Percentiles rank a stretch among this genome's conserved stretches.
Conservation (phyloP, 2,888 invertebrate genomes). For the Thecophora atra region DNA sequence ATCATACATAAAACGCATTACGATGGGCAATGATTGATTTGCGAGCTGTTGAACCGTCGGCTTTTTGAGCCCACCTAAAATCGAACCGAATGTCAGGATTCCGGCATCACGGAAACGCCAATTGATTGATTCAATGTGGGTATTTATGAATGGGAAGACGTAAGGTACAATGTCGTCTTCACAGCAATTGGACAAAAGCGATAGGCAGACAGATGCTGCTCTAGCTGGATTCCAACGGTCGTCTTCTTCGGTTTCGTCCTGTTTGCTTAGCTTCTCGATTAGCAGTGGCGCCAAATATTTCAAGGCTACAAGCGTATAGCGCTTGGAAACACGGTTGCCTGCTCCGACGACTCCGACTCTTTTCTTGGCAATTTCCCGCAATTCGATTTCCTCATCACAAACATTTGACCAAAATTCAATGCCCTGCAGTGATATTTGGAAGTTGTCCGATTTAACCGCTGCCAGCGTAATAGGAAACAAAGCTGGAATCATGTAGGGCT, state of each 20-base stretch:
- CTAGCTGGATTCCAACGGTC: constrained; percentile 99
- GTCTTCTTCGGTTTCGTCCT: constrained; percentile 97
- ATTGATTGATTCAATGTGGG: constrained; percentile 90
- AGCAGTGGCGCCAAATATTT: constrained; percentile 94
- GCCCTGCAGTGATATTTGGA: constrained; percentile 96
- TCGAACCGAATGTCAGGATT: constrained; percentile 97
- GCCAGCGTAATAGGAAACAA: constrained; percentile 97
- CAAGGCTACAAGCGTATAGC: constrained; percentile 98
- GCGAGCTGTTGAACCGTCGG: constrained; percentile 90
- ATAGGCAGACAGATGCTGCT: constrained; percentile 98
- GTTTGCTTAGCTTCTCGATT: constrained; percentile 92
- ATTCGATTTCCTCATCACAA: constrained; percentile 98
- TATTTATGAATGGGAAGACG: constrained; percentile 95
- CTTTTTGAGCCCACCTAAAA: constrained; percentile 90
- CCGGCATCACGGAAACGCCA: constrained; percentile 97
- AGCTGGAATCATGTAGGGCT: constrained; percentile 98
- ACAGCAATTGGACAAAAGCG: constrained; percentile 96
- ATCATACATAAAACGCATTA: constrained; percentile 96
- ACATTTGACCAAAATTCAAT: constrained; percentile 99
- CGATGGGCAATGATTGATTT: constrained; percentile 94
- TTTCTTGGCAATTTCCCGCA: constrained; percentile 94
- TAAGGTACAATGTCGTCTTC: constrained; percentile 96
- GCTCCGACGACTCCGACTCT: constrained; percentile 91
- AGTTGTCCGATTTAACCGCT: constrained; percentile 97
- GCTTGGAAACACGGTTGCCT: constrained; percentile 91